Conservation (phyloP, 2,888 invertebrate species). For the Tetramorium bicarinatum region DNA sequence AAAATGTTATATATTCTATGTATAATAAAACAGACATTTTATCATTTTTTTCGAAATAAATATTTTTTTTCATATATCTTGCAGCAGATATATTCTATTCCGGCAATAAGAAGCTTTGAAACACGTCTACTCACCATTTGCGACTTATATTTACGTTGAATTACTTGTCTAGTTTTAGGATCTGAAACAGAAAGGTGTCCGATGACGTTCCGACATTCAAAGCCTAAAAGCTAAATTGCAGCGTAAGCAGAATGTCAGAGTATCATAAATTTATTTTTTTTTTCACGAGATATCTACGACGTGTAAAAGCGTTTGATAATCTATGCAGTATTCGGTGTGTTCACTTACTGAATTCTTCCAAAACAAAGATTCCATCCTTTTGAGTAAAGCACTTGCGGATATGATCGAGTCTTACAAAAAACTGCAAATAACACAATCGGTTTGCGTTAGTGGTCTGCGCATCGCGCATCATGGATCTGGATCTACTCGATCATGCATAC, state of each 20-base stretch:
- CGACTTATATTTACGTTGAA: constrained; percentile 98
- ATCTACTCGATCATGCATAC: constrained; percentile 73
- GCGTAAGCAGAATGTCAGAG: constrained; percentile 26
- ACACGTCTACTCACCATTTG: constrained; percentile 94
- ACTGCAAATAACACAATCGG: constrained; percentile 91
- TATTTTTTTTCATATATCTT: neutral
- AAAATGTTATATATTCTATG: neutral
- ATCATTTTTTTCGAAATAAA: neutral
- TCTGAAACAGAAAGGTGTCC: constrained; percentile 90
- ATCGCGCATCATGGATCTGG: constrained; percentile 19
- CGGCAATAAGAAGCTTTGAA: neutral
- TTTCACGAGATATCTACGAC: constrained; percentile 29
- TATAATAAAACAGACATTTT: constrained; percentile 14
- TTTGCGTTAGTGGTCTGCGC: constrained; percentile 62
- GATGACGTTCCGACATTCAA: neutral
- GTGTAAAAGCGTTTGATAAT: constrained; percentile 43
- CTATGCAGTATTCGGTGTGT: constrained; percentile 27
- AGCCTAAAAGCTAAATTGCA: constrained; percentile 18
- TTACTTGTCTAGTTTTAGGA: constrained; percentile 98
- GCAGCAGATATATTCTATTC: neutral
- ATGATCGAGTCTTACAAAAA: constrained; percentile 99
- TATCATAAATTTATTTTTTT: neutral
- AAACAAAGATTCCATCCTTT: constrained; percentile 99
- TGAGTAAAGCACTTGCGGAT: constrained; percentile 99
- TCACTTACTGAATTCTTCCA: constrained; percentile 99